These are phyloP conservation scores for Ictidomys tridecemlineatus DNA, from an alignment of 2,113 vertebrate species.

Conservation along the genomic window DNA sequence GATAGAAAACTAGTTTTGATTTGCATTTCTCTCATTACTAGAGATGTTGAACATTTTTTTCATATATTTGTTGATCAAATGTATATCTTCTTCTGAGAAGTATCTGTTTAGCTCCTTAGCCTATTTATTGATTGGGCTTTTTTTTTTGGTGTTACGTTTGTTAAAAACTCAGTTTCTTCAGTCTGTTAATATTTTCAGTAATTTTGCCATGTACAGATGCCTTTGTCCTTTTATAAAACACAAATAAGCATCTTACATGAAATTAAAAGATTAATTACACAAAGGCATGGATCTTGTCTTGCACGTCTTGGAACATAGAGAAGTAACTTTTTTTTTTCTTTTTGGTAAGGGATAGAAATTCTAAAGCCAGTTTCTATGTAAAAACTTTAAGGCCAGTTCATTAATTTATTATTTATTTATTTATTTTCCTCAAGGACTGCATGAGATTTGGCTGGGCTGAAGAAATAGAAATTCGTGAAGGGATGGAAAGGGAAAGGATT, in stretches of 20 bases:
- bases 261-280: background rate
- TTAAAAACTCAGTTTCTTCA: background rate
- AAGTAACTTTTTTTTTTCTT: background rate
- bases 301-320: background rate
- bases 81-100: too few species aligned
- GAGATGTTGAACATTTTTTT: too few species aligned
- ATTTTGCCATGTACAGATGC: background rate
- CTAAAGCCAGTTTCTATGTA: background rate
- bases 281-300: background rate
- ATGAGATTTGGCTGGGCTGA: background rate
- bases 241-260: background rate
- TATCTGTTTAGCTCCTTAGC: too few species aligned
- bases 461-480: conserved; percentile 45
- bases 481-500: background rate
- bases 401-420: background rate
- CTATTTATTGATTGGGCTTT: too few species aligned
- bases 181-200: background rate
- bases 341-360: background rate
- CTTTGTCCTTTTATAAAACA: background rate
- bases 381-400: background rate
- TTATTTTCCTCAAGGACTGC: background rate
- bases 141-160: too few species aligned
- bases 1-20: too few species aligned
- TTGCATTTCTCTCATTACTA: too few species aligned
- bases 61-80: too few species aligned